These are phyloP conservation scores for Ditula angustiorana DNA, from an alignment of 2,888 invertebrate genomes.

Conservation along the genomic window DNA sequence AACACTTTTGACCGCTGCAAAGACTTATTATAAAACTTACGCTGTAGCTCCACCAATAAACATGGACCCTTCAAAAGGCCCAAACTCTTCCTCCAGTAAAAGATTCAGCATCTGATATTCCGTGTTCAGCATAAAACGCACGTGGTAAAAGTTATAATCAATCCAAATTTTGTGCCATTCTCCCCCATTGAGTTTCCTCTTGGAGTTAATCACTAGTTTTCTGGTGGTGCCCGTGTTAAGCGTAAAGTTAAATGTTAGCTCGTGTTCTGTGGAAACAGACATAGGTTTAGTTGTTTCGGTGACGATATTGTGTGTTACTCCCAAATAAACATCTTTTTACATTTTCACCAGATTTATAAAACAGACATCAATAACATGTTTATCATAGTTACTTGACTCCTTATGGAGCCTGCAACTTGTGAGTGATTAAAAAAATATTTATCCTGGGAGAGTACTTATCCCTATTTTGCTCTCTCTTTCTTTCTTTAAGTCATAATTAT, in stretches of 20 bases:
- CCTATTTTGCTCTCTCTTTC: too few species aligned
- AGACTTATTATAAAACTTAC: slow-evolving; percentile 85
- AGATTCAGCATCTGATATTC: slow-evolving; percentile 95
- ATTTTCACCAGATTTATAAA: too few species aligned
- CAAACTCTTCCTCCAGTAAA: slow-evolving; percentile 94
- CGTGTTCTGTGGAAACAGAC: slow-evolving; percentile 87
- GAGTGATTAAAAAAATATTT: too few species aligned
- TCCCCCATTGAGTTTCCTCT: slow-evolving; percentile 93
- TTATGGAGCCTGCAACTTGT: too few species aligned
- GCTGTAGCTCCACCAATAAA: slow-evolving; percentile 97
- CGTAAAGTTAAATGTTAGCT: slow-evolving; percentile 95
- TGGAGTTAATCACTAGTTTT: slow-evolving; percentile 93
- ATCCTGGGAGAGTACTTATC: too few species aligned
- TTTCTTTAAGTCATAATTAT: too few species aligned
- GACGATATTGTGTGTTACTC: neutral
- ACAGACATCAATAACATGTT: too few species aligned
- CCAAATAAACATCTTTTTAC: too few species aligned
- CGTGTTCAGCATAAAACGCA: slow-evolving; percentile 96
- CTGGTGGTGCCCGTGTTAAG: slow-evolving; percentile 93
- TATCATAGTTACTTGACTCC: too few species aligned
- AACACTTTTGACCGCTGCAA: neutral
- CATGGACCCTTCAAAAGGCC: slow-evolving; percentile 97
- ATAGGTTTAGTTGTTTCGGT: neutral
- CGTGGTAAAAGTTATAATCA: slow-evolving; percentile 97
- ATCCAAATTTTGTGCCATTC: slow-evolving; percentile 99